Base-by-base conservation (phyloP, 2,113 vertebrate species). In the Vulpes lagopus region DNA sequence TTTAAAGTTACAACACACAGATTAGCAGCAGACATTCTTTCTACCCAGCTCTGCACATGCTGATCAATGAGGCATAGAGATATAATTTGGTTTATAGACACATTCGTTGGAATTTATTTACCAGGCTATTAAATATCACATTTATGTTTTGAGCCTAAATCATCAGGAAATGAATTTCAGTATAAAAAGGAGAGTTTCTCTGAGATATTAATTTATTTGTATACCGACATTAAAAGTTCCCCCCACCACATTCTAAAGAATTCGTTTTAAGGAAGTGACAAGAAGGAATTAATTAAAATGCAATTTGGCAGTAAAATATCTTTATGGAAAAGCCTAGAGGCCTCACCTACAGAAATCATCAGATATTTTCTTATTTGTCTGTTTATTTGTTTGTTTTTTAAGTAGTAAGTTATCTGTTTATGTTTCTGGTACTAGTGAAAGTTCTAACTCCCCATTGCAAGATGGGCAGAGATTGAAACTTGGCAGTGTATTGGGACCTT, bases 51-150 rank as follows among this genome's bases (percentile, higher is more conserved):
- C 88, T 9, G 30, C 1, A n/a, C 95, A 27, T 87, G 32, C 60
- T 93, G 83, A 94, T 95, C 80, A 98, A 92, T 84, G 84, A 97
- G 32, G 95, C 86, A 57, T 71, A 88, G 95, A 95, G 80, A 92
- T 95, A 73, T 49, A 94, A 97, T 64, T 78, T 96, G 86, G 86
- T 94, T 97, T 97, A 62, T 92, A 80, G 55, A 97, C 90, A 35
- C 12, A 96, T 49, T 95, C 92, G 60, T 90, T 91, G 62, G 59
- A 59, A 55, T 95, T 35, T 73, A 96, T 88, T 95, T 97, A 81
- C n/a, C 81, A 32, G n/a, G 64, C 59, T 90, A 73, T 94, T 96
- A 38, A 96, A 92, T 89, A 49, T 22, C 9, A 84, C 30, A 11
- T 91, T 97, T 62, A 38, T 84, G 10, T 20, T 98, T 84, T 69